A percentile compares a stretch with the other conserved stretches of the same genome.
Evolutionary conservation across 2,888 invertebrate species (phyloP).

Genomic region (Cerastis rubricosa): DNA sequence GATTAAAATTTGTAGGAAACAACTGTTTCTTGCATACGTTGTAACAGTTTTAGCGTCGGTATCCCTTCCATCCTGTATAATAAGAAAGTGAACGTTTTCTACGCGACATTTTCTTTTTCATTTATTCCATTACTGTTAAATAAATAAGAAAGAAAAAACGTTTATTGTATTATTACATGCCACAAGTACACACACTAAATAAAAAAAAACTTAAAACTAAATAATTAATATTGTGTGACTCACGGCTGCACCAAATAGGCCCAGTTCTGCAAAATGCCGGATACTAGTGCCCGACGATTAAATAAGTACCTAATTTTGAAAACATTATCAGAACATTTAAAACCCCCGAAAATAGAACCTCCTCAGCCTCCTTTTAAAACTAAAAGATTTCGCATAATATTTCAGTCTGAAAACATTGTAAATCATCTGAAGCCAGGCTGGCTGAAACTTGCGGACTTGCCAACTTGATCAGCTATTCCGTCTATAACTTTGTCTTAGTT

Average conservation of each 20-base stretch:
- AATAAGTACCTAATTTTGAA: neutral
- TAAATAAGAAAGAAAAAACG: too few relatives aligned
- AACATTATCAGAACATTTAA: neutral
- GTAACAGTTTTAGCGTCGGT: too few relatives aligned
- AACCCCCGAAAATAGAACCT: neutral
- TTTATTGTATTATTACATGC: too few relatives aligned
- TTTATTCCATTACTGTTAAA: neutral
- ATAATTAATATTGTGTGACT: too few relatives aligned
- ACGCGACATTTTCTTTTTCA: neutral
- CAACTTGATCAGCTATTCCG: conserved; percentile 50
- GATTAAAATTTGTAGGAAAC: too few relatives aligned
- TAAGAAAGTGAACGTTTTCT: neutral
- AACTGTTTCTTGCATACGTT: too few relatives aligned
- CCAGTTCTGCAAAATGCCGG: too few relatives aligned
- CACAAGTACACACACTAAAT: too few relatives aligned
- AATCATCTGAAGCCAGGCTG: conserved; percentile 33
- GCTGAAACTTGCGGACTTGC: conserved; percentile 26
- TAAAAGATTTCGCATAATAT: conserved; percentile 28
- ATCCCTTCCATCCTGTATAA: too few relatives aligned
- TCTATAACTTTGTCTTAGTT: conserved; percentile 57
- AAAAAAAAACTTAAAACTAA: too few relatives aligned
- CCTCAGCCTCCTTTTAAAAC: conserved; percentile 13
- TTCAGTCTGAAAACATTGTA: conserved; percentile 44
- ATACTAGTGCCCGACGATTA: too few relatives aligned
- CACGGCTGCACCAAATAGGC: too few relatives aligned